A percentile compares a stretch with the other conserved stretches of the same genome.
Evolutionary conservation across 37 sponge, comb jelly and placozoan genomes (phyloP).

Genomic region (Hormiphora californensis): DNA sequence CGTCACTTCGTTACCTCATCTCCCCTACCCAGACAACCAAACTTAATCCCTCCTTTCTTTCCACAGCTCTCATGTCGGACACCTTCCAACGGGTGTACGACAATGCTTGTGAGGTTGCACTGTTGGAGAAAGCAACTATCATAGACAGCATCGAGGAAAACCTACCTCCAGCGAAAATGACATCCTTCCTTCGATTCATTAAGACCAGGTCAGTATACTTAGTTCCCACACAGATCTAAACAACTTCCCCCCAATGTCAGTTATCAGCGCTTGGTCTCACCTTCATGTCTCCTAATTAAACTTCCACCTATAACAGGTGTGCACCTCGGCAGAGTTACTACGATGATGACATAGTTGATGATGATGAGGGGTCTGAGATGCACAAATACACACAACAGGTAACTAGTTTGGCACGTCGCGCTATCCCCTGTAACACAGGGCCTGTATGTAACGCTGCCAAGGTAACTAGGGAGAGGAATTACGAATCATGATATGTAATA

Average conservation of each 20-base stretch:
- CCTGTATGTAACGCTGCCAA: too few relatives aligned
- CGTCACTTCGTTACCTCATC: too few relatives aligned
- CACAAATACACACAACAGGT: conserved; percentile 1
- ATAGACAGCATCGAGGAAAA: neutral
- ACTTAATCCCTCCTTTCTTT: neutral
- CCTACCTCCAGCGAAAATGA: neutral
- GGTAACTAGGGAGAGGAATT: neutral
- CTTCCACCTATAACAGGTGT: neutral
- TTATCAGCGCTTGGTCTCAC: too few relatives aligned
- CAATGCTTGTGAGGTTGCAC: neutral
- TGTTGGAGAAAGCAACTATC: conserved; percentile 12
- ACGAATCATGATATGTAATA: neutral
- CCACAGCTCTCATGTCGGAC: conserved; percentile 10
- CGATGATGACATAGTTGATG: neutral
- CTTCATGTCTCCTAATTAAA: neutral
- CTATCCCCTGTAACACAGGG: too few relatives aligned
- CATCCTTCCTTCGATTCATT: neutral
- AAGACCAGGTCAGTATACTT: too few relatives aligned
- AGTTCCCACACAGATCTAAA: too few relatives aligned
- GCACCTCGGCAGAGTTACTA: neutral
- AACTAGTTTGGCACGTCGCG: too few relatives aligned
- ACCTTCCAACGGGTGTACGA: conserved; percentile 8
- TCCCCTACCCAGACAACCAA: too few relatives aligned
- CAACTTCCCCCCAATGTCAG: neutral
- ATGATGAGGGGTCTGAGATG: neutral